Base-by-base conservation (phyloP, 2,797 vertebrate genomes). In the Darevskia mixta region DNA sequence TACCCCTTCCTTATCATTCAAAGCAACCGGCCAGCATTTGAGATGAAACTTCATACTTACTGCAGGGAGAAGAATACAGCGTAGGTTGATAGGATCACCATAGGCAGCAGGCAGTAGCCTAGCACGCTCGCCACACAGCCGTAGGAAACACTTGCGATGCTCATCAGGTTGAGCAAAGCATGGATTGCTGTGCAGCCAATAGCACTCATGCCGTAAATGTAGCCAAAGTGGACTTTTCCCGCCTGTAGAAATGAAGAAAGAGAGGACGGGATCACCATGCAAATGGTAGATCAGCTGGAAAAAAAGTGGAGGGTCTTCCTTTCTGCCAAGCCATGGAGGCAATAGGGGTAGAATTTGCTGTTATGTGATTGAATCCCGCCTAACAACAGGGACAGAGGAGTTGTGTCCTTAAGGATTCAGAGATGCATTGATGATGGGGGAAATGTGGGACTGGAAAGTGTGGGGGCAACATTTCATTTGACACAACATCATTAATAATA, bases 41-140 rank as follows among this genome's bases (percentile, higher is more conserved):
- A 77, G 29, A 41, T 29, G 7, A 23, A 0, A n/a, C 18, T 0
- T 20, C 55, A 73, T 90, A 97, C 97, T 98, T 96, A 98, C 98
- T 97, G 97, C 83, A 98, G 88, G 0, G 98, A 98, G 93, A 97
- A 97, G 92, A 98, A 1, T 3, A 97, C 78, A 17, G 97, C 97
- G 61, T 95, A 93, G 43, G 95, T 92, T 76, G 98, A 98, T 29
- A 98, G 95, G 83, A 97, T 96, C 89, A 98, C 96, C 97, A 98
- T 98, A 55, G 98, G 98, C 35, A 98, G 96, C 88, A 98, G 96
- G 93, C 97, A 97, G 85, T 98, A 98, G 25, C 98, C 98, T 91
- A 98, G 93, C 7, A 98, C 97, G 79, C 98, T 98, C 0, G 97
- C 97, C n/a, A 98, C 98, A 0, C 97, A 98, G 88, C 98, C 98